phyloP scores from a whole-genome alignment of 92 coral and sea anemone species.

The Bergia sp. region DNA sequence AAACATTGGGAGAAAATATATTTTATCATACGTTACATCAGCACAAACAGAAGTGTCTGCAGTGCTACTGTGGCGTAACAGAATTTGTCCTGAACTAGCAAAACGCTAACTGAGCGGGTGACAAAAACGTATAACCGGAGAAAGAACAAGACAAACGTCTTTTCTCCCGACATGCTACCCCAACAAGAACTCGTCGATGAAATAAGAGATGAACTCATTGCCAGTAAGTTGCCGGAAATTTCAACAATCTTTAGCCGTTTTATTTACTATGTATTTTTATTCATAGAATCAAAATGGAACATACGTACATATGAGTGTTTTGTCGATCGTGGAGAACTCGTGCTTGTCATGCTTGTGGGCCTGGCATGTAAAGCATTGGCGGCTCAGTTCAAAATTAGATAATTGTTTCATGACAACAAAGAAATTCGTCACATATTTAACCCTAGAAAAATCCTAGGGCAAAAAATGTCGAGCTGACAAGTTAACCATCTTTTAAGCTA shows the following conservation, averaged over 20 bases:
- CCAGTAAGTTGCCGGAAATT: conserved; percentile 21
- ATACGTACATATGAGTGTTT: neutral
- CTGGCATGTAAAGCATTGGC: neutral
- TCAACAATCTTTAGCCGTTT: neutral
- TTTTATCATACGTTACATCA: neutral
- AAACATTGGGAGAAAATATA: neutral
- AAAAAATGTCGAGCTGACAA: neutral
- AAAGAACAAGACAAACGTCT: neutral
- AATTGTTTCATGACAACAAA: neutral
- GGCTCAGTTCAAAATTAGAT: neutral
- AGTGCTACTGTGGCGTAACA: neutral
- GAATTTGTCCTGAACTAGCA: neutral
- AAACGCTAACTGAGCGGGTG: neutral
- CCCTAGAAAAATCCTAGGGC: neutral
- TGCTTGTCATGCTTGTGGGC: too few relatives aligned
- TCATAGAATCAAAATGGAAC: neutral
- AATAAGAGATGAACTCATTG: conserved; percentile 29
- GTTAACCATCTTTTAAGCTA: too few relatives aligned
- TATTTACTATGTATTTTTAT: too few relatives aligned
- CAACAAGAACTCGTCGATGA: conserved; percentile 16
- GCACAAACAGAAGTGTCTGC: neutral
- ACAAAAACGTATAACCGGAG: neutral
- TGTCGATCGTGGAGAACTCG: neutral
- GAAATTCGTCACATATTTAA: neutral
- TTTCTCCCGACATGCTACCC: neutral